A percentile compares a stretch with the other conserved stretches of the same genome.
These are phyloP conservation scores for Drosophila kepulauana DNA, from an alignment of 1,140 invertebrate genomes.

Conservation along the genomic window DNA sequence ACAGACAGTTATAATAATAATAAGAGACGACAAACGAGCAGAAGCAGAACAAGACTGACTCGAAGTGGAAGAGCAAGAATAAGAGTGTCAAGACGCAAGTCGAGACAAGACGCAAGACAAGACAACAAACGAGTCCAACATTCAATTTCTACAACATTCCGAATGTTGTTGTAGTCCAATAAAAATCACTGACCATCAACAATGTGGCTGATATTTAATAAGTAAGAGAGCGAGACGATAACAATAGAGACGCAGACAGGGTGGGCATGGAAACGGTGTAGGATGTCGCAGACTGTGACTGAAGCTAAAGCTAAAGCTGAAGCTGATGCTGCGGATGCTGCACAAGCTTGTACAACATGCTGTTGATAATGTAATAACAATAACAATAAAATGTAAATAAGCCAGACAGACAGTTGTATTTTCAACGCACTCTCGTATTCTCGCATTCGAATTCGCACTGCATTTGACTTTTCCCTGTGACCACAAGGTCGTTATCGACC, in stretches of 20 bases:
- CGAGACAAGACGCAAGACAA: conserved; percentile 2
- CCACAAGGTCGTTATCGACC: conserved; percentile 61
- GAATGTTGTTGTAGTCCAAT: conserved; percentile 49
- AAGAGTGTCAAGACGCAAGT: conserved; percentile 9
- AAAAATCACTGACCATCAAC: conserved; percentile 79
- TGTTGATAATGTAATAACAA: conserved; percentile 59
- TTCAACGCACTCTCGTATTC: too few species aligned
- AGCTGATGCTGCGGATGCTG: conserved; percentile 16
- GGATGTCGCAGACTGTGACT: conserved; percentile 13
- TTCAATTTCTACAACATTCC: conserved; percentile 27
- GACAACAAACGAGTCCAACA: conserved; percentile 20
- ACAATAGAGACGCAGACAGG: conserved; percentile 12
- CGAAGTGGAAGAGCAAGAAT: conserved; percentile 5
- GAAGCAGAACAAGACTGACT: conserved; percentile 26
- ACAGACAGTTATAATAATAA: conserved; percentile 67
- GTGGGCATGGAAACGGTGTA: conserved; percentile 19
- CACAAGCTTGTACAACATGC: conserved; percentile 41
- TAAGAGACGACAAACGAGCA: conserved; percentile 40
- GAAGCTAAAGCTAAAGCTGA: too few species aligned
- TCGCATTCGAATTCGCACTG: neutral
- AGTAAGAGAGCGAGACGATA: conserved; percentile 48
- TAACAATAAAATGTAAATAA: conserved; percentile 53
- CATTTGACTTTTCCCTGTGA: conserved; percentile 56
- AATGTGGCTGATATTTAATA: conserved; percentile 78
- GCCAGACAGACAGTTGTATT: conserved; percentile 25